Evolutionary conservation across 2,888 invertebrate species (phyloP), one percentile per base, ranked within the genome.

Genomic region (Pollenia labialis): DNA sequence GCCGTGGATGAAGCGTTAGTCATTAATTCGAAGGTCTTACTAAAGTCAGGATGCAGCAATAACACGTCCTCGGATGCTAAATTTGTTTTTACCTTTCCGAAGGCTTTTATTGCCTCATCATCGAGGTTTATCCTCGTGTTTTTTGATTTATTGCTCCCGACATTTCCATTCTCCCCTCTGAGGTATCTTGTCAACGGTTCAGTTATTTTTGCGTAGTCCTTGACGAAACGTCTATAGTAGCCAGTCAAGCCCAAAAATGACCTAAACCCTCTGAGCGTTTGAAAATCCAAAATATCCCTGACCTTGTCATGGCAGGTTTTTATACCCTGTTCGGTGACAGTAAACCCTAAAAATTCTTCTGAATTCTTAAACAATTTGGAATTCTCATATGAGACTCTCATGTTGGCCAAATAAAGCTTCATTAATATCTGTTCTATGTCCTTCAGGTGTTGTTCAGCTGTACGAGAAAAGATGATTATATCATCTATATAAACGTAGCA

Each of bases 171-270:
- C 0, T 50, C 83, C 9, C 88, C 54, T 44, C 75, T 87, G 89
- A 7, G 23, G 23, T 23, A 23, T 23, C 23, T 23, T 23, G 23
- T 23, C 23, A 23, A 23, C 23, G 23, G 23, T 23, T 23, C 3
- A 23, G 23, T 23, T 23, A 23, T 23, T 23, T 23, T 23, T 23
- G 23, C 23, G 23, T 23, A 23, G 23, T 23, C 23, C 23, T 3
- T 23, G 23, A 23, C 23, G 23, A 23, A 23, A 23, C 23, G 23
- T 23, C 23, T 23, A 23, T 23, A 23, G 23, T 23, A 23, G 23
- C 23, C 23, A 23, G 23, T 3, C 87, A 62, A n/a, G 86, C 88
- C 16, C 0, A 88, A 88, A 32, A 88, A 44, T 1, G 88, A 85
- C 14, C 88, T 88, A 1, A 23, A 23, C 23, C 23, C 23, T 23